Base-by-base conservation (phyloP, 2,888 invertebrate genomes). In the Drosophila merina region DNA sequence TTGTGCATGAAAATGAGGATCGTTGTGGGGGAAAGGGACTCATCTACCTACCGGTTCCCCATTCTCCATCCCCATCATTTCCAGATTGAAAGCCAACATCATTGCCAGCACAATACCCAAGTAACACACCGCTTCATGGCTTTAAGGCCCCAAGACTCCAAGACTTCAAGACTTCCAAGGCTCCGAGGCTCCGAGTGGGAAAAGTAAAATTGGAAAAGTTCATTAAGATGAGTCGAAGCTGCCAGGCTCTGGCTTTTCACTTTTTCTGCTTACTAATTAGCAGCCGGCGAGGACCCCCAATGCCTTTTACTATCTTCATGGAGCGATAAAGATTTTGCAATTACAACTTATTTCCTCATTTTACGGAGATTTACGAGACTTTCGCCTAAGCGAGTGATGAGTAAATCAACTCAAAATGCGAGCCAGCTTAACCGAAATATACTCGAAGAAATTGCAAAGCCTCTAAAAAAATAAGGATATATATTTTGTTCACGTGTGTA, bases 271-370 rank as follows among this genome's bases (percentile, higher is more conserved):
- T 14, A 44, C 36, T 69, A 57, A 64, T 64, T 64, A 64, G 67
- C 64, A 36, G 6, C 0, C 9, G 31, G 28, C 28, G 33, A 38
- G 12, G 33, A 9, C 12, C 1, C 6, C 45, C 38, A 7, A 9
- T 38, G 30, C 71, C 51, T 56, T 59, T 72, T 58, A 64, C 47
- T 64, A 52, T 77, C 80, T 72, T 66, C 59, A 55, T 56, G 58
- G 54, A 62, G 54, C 66, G 57, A 54, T 49, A 52, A 48, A 57
- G 66, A 59, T 36, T 75, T 49, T 47, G 66, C 79, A 80, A 84
- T 80, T 78, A 81, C 76, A 79, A 79, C 76, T 85, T 76, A 80
- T 79, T 79, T 76, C 66, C 85, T 64, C 60, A 72, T 66, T 63
- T 50, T 50, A 56, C 49, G 54, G 62, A 57, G 76, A 76, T 66